A percentile compares a stretch with the other conserved stretches of the same genome.
Conservation (phyloP, 2,113 vertebrate species). For the Tricholaema leucomelas region DNA sequence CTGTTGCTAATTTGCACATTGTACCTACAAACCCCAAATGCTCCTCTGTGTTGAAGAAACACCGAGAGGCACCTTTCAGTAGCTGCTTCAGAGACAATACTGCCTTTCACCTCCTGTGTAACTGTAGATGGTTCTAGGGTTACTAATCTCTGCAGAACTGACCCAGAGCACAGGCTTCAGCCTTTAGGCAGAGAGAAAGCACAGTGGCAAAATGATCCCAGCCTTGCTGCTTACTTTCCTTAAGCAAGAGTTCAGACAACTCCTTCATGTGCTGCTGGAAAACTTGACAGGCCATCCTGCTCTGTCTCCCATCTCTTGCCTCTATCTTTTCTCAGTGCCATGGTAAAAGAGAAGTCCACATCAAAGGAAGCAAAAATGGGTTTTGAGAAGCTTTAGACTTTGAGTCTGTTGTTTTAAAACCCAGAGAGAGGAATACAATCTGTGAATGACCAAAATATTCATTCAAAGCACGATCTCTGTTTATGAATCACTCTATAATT, state of each 20-base stretch:
- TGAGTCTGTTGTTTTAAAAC: background rate
- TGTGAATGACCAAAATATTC: background rate
- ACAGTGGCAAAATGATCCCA: background rate
- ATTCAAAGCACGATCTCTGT: background rate
- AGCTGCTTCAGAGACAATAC: background rate
- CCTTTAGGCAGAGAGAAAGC: background rate
- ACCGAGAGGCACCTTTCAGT: background rate
- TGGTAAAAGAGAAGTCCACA: background rate
- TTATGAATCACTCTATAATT: background rate
- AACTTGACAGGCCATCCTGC: background rate
- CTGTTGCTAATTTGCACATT: background rate
- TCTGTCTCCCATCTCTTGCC: background rate
- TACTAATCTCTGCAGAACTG: background rate
- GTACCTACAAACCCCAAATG: background rate
- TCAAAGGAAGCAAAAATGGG: background rate
- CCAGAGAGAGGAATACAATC: background rate
- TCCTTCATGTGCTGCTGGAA: background rate
- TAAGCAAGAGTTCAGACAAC: background rate
- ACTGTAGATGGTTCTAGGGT: background rate
- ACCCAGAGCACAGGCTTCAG: background rate
- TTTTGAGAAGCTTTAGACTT: background rate
- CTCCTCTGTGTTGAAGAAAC: background rate
- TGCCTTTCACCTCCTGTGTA: background rate
- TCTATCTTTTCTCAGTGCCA: background rate
- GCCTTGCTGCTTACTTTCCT: accelerated